Evolutionary conservation across 2,797 vertebrate genomes (phyloP), one percentile per base, ranked within the genome.

Genomic region (Sandelia bainsii): DNA sequence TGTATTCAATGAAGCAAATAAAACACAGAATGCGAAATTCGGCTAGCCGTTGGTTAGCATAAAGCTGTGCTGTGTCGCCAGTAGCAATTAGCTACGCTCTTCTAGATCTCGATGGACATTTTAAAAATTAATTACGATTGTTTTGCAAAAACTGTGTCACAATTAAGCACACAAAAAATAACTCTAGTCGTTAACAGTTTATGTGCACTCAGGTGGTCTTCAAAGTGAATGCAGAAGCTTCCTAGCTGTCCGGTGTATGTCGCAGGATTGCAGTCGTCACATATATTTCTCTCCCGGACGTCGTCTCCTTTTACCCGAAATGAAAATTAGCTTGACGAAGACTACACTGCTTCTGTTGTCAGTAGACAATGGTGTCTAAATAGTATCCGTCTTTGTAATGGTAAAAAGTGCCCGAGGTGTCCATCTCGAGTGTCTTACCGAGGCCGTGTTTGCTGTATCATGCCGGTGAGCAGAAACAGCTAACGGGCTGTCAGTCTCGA

Each of bases 361-460:
- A 71, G 13, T 1, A 64, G 20, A 51, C 50, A 61, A 9, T 8
- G 16, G 10, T 25, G 69, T 67, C 45, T 46, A 3, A 62, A 54
- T 69, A 67, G 68, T 76, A 75, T 75, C 80, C 69, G 67, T 84
- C 34, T 78, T 75, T 62, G 63, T 54, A 25, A 40, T 44, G 71
- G 50, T 68, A 39, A 60, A 80, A 81, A 74, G 75, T 60, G 51
- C 6, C 39, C 12, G 22, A 20, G 57, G 70, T 82, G 76, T 87
- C 88, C 92, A 88, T 87, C 17, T 68, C 77, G 29, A 12, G 56
- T 48, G 22, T 65, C 51, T 81, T 13, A 54, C 53, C 20, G 51
- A 59, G 65, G 63, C 79, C 54, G 87, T 76, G 90, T 93, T 93
- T 94, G 94, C 94, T 93, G 93, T 94, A 72, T 95, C 94, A 94